Percentiles rank a stretch among this genome's conserved stretches.
phyloP scores from a whole-genome alignment of 2,888 invertebrate species.

The Nasonovia ribisnigri region DNA sequence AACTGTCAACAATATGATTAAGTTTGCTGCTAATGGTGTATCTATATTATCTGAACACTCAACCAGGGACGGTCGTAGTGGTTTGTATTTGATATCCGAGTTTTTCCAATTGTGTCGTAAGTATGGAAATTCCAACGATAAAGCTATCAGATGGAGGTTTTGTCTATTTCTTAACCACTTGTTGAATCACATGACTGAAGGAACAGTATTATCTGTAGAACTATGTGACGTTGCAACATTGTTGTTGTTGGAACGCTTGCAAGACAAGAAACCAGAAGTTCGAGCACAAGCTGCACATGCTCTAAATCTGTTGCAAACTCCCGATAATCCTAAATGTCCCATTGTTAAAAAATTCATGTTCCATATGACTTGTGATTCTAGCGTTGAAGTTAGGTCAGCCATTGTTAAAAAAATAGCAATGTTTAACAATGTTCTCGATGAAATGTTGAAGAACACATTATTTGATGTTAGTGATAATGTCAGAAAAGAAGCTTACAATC shows the following conservation, averaged over 20 bases:
- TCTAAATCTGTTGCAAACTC: constrained; percentile 32
- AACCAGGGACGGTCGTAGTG: not conserved
- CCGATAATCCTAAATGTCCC: constrained; percentile 12
- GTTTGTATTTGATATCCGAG: constrained; percentile 39
- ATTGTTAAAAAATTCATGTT: constrained; percentile 40
- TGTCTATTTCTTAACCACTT: constrained; percentile 45
- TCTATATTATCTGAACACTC: not conserved
- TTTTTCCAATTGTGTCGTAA: constrained; percentile 8
- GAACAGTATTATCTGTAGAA: constrained; percentile 39
- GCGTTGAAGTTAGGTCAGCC: constrained; percentile 38
- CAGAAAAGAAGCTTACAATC: constrained; percentile 55
- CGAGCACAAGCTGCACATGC: constrained; percentile 44
- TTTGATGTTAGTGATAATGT: constrained; percentile 48
- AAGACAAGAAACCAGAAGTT: constrained; percentile 50
- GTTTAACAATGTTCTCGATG: constrained; percentile 29
- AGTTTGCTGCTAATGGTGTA: constrained; percentile 37
- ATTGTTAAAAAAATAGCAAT: constrained; percentile 43
- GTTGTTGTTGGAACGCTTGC: constrained; percentile 22
- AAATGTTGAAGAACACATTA: constrained; percentile 45
- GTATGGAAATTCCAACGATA: not conserved
- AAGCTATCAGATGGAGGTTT: constrained; percentile 47
- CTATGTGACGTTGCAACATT: constrained; percentile 22
- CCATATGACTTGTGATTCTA: constrained; percentile 55
- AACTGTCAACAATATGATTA: constrained; percentile 42
- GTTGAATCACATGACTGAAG: constrained; percentile 20